A percentile compares a stretch with the other conserved stretches of the same genome.
These are phyloP conservation scores for Dasyprocta punctata DNA, from an alignment of 2,113 vertebrate genomes.

Conservation along the genomic window DNA sequence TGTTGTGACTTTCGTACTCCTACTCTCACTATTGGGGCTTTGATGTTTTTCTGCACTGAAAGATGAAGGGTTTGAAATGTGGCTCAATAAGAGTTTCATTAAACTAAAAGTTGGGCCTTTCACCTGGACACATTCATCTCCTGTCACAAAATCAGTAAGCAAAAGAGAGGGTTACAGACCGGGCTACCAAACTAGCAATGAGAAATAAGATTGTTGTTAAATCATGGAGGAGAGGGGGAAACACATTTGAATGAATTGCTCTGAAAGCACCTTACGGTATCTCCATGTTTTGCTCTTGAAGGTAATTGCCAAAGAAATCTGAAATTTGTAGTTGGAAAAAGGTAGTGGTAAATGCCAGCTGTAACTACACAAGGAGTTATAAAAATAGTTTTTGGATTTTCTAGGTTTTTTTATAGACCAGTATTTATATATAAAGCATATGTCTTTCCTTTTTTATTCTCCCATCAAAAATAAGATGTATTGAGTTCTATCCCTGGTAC, in stretches of 20 bases:
- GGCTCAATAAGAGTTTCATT: neutral
- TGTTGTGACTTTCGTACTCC: neutral
- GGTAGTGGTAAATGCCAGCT: neutral
- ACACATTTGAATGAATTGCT: neutral
- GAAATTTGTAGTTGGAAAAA: neutral
- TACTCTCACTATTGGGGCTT: neutral
- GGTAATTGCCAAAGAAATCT: neutral
- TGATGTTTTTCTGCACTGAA: neutral
- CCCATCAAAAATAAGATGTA: too few relatives aligned
- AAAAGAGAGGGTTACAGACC: neutral
- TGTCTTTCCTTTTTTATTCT: neutral
- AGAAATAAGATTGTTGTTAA: neutral
- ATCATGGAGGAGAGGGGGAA: neutral
- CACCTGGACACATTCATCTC: neutral
- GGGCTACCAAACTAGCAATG: neutral
- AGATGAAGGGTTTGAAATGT: neutral
- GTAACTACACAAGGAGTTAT: neutral
- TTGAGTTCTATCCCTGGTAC: too few relatives aligned
- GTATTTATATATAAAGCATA: neutral
- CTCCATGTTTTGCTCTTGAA: neutral
- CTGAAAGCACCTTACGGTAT: neutral
- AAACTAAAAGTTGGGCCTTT: neutral
- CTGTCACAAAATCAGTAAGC: neutral
- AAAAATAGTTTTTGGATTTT: neutral
- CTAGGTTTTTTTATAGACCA: neutral